Percentiles rank a stretch among this genome's conserved stretches.
These are phyloP conservation scores for Hydroisotoma schaefferi DNA, from an alignment of 2,888 invertebrate species.

Conservation along the genomic window DNA sequence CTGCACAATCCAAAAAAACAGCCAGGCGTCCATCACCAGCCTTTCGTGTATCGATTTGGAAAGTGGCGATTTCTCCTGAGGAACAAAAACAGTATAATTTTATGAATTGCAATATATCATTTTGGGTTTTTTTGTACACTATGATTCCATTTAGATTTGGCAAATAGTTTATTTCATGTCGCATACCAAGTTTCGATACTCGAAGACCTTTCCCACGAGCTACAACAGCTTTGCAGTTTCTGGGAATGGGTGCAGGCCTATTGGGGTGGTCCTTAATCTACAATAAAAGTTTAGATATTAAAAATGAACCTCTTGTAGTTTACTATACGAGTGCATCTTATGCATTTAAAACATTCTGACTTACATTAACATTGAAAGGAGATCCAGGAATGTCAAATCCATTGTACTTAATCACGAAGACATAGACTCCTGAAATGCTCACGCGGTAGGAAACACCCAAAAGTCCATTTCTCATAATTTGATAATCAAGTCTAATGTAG, in stretches of 20 bases:
- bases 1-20: conserved; percentile 9
- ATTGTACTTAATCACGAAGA: conserved; percentile 15
- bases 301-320: too few species aligned
- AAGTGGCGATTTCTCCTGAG: conserved; percentile 7
- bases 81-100: too few species aligned
- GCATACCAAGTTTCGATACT: conserved; percentile 15
- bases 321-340: neutral
- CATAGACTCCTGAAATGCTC: conserved; percentile 11
- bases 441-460: conserved; percentile 16
- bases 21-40: conserved; percentile 9
- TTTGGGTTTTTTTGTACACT: too few species aligned
- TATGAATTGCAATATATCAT: too few species aligned
- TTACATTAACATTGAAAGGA: conserved; percentile 23
- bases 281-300: neutral
- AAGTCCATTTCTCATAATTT: conserved; percentile 1
- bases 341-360: neutral
- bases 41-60: conserved; percentile 15
- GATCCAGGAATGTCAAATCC: conserved; percentile 15
- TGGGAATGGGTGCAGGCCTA: neutral
- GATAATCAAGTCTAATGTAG: conserved; percentile 7
- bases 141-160: too few species aligned
- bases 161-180: neutral
- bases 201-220: conserved; percentile 19
- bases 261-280: neutral
- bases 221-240: conserved; percentile 16